Evolutionary conservation across 2,888 invertebrate species (phyloP).

Genomic region (Plusia festucae): DNA sequence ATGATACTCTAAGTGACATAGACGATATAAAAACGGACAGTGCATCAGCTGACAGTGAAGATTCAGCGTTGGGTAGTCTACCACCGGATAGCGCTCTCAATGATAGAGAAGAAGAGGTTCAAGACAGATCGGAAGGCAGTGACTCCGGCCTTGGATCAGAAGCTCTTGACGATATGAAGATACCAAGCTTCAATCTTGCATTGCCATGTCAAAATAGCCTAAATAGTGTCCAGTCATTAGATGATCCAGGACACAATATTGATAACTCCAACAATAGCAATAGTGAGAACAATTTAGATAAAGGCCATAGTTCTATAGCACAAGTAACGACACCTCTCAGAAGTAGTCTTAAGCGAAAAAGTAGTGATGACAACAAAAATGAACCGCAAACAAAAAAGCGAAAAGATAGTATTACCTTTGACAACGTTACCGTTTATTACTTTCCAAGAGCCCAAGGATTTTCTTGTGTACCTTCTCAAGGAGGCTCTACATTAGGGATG

Average conservation of each 20-base stretch:
- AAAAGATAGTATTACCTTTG: constrained; percentile 96
- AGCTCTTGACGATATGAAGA: constrained; percentile 89
- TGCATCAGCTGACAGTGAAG: constrained; percentile 89
- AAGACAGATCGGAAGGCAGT: constrained; percentile 94
- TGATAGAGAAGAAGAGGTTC: constrained; percentile 90
- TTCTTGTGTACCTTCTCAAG: constrained; percentile 97
- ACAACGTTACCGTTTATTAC: constrained; percentile 97
- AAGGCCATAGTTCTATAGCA: constrained; percentile 55
- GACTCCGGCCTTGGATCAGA: constrained; percentile 96
- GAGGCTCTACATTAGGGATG: constrained; percentile 98
- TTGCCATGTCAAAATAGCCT: constrained; percentile 74
- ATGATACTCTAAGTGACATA: constrained; percentile 87
- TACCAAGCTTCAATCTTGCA: constrained; percentile 76
- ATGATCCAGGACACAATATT: constrained; percentile 55
- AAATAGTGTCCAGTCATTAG: constrained; percentile 52
- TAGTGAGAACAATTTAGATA: constrained; percentile 56
- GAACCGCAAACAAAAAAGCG: constrained; percentile 90
- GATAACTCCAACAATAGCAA: constrained; percentile 50
- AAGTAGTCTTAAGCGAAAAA: constrained; percentile 93
- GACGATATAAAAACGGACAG: constrained; percentile 87
- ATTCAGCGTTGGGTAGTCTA: constrained; percentile 90
- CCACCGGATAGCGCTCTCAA: constrained; percentile 83
- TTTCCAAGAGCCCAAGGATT: constrained; percentile 98
- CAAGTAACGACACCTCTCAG: constrained; percentile 69
- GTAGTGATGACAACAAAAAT: constrained; percentile 77